Percentiles rank a stretch among this genome's conserved stretches.
Evolutionary conservation across 2,797 vertebrate species (phyloP).

Genomic region (Crocodylus rhombifer): DNA sequence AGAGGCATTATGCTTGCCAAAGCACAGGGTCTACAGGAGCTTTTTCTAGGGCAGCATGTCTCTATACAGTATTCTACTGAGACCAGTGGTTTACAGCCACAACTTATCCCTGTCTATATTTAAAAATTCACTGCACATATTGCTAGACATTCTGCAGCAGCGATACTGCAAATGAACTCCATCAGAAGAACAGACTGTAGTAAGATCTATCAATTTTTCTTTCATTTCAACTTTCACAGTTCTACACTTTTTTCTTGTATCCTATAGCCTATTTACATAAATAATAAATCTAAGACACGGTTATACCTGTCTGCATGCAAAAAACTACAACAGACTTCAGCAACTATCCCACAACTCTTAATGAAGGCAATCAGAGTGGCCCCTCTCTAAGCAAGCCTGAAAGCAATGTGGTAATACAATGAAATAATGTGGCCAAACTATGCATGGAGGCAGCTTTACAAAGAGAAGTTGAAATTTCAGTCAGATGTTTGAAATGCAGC

Average conservation of each 20-base stretch:
- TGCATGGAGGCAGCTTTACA: background rate
- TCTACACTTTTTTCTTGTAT: background rate
- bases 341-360: background rate
- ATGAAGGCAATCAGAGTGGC: background rate
- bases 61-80: background rate
- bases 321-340: background rate
- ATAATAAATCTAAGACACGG: background rate
- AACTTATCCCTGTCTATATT: fast-evolving
- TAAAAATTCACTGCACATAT: background rate
- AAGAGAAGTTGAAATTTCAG: background rate
- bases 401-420: background rate
- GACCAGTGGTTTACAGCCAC: background rate
- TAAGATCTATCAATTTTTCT: background rate
- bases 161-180: fast-evolving
- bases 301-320: background rate
- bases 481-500: background rate
- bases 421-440: background rate
- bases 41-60: fast-evolving
- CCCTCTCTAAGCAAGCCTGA: background rate
- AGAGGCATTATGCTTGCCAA: fast-evolving
- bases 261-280: background rate
- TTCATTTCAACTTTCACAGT: background rate
- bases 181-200: background rate
- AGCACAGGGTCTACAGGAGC: fast-evolving
- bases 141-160: fast-evolving